Conservation (phyloP, 2,113 vertebrate genomes). For the Atractosteus spatula region DNA sequence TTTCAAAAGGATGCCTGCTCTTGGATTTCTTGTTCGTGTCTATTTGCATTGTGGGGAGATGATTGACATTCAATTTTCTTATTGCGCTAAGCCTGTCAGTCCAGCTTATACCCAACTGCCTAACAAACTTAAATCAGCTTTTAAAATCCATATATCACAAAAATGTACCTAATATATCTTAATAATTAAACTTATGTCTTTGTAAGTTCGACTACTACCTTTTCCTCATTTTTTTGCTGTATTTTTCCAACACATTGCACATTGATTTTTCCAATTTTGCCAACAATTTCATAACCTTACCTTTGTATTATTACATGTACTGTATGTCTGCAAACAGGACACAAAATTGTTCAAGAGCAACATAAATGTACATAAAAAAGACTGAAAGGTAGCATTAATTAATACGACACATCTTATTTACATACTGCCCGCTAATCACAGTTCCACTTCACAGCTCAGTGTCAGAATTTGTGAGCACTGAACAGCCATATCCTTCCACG, state of each 20-base stretch:
- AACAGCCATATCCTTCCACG: neutral
- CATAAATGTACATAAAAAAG: too few relatives aligned
- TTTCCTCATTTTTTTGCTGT: neutral
- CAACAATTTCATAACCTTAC: too few relatives aligned
- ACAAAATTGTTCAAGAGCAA: too few relatives aligned
- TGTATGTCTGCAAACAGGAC: too few relatives aligned
- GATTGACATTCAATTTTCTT: conserved; percentile 30
- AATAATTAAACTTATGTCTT: neutral
- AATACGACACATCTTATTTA: neutral
- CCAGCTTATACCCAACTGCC: conserved; percentile 15
- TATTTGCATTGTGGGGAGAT: neutral
- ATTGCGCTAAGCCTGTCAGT: conserved; percentile 31
- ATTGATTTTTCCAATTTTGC: too few relatives aligned
- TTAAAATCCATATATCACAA: neutral
- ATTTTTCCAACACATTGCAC: too few relatives aligned
- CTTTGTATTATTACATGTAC: too few relatives aligned
- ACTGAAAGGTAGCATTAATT: neutral
- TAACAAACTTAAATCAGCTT: neutral
- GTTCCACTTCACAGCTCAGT: neutral
- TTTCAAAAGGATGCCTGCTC: conserved; percentile 5
- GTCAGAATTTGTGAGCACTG: neutral
- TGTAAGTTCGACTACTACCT: too few relatives aligned
- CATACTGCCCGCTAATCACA: neutral
- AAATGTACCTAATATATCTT: neutral
- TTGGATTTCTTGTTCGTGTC: neutral